These are phyloP conservation scores for Acinonyx jubatus DNA, from an alignment of 2,113 vertebrate genomes.

Conservation along the genomic window DNA sequence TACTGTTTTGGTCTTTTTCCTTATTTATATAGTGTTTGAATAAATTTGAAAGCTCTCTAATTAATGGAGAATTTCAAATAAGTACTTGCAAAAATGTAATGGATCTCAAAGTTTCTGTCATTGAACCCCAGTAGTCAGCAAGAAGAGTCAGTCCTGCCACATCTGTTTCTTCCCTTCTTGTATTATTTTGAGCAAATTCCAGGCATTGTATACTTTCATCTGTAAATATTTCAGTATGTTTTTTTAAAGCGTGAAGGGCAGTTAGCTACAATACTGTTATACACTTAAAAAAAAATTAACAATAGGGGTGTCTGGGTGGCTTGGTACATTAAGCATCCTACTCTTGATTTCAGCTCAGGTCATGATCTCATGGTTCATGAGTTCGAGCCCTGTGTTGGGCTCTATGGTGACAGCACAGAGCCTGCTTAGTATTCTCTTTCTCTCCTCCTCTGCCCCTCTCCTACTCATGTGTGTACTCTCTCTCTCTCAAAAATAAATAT, in stretches of 20 bases:
- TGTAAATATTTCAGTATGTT: slow-evolving; percentile 3
- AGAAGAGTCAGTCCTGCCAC: background rate
- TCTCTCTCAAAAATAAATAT: no score
- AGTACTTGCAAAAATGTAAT: background rate
- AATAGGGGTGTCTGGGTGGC: no score
- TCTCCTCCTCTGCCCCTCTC: no score
- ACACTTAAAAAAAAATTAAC: slow-evolving; percentile 1
- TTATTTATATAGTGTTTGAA: slow-evolving; percentile 9
- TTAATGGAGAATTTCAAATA: slow-evolving; percentile 31
- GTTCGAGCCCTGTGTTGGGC: no score
- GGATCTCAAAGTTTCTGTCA: background rate
- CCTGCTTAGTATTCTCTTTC: no score
- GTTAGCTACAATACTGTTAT: background rate
- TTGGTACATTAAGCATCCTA: no score
- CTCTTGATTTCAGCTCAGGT: no score
- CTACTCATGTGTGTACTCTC: no score
- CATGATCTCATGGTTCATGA: no score
- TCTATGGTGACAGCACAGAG: no score
- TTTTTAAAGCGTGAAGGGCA: background rate
- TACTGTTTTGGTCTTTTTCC: background rate
- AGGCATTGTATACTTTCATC: slow-evolving; percentile 10
- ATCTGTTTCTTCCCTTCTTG: background rate
- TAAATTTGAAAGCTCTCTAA: background rate
- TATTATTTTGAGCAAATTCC: slow-evolving; percentile 31
- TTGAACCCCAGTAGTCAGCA: background rate